A percentile compares a stretch with the other conserved stretches of the same genome.
Conservation (phyloP, 2,113 vertebrate genomes). For the Sprattus sprattus region DNA sequence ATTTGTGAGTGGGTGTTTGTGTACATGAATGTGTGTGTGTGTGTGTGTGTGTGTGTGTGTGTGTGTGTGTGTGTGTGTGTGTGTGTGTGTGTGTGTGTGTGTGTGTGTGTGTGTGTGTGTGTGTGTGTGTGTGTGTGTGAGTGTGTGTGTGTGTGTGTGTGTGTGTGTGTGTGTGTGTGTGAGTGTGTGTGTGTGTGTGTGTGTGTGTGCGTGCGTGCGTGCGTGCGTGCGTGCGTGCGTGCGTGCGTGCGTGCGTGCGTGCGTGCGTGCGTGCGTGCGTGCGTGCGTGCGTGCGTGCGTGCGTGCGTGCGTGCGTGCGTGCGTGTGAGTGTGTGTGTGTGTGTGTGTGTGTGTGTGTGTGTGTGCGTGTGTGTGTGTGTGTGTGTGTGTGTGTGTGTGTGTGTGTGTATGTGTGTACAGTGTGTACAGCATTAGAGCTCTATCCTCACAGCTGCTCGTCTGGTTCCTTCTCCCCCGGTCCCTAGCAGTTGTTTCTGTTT, state of each 20-base stretch:
- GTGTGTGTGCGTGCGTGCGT: constrained; percentile 6
- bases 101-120: background rate
- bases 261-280: too few species aligned
- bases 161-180: constrained; percentile 6
- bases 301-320: background rate
- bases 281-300: background rate
- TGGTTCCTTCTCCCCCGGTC: background rate
- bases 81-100: background rate
- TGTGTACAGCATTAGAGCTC: background rate
- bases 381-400: background rate
- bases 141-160: background rate
- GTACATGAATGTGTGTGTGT: background rate
- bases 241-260: too few species aligned
- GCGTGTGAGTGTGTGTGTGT: background rate
- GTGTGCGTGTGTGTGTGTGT: background rate
- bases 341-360: background rate
- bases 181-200: constrained; percentile 13
- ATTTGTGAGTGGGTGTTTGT: too few species aligned
- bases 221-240: background rate
- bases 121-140: background rate
- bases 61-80: background rate
- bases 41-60: background rate
- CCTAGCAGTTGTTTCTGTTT: background rate
- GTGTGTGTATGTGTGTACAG: background rate
- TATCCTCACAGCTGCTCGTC: background rate